Evolutionary conservation across 2,113 vertebrate species (phyloP), one percentile per base, ranked within the genome.

Genomic region (Apteryx owenii): DNA sequence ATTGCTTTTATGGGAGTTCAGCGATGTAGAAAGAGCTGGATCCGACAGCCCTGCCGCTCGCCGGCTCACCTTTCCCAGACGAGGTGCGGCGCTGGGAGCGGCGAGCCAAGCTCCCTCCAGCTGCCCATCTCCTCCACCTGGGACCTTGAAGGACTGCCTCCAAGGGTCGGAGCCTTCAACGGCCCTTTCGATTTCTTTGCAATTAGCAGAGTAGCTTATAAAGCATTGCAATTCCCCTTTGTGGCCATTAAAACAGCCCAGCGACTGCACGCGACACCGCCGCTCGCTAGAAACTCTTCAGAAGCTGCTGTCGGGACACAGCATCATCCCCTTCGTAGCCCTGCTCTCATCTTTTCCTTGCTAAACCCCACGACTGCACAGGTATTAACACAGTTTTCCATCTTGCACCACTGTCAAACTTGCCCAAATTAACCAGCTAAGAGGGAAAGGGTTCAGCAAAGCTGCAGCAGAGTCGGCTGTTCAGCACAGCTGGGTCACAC

Each of bases 1-100:
- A 51, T 66, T 70, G 26, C 70, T 95, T 87, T 85, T 50, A 36
- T 9, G 51, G 64, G 69, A 85, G 62, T 61, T 91, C 93, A 85
- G 75, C 0, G 36, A 85, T 81, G 85, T 29, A 81, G 93, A 95
- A 95, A 90, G 79, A 75, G 20, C 51, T 29, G 25, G 85, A 96
- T 72, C 40, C 0, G 51, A 97, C 95, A 95, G 54, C 75, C 36
- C 40, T 31, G 81, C 51, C n/a, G 71, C 80, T 11, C 82, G 48
- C 58, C 7, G 0, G 44, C n/a, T 51, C 46, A 78, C 81, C 78
- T 79, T 75, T 29, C 1, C 2, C 50, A 58, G 81, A 48, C 0
- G 0, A 78, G 81, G 18, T 40, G 69, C 58, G 6, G 2, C 25
- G 38, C 56, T 42, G 65, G 72, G 81, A 81, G 50, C 0, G 6